Conservation (phyloP, 2,888 invertebrate genomes). For the Xanthia togata region DNA sequence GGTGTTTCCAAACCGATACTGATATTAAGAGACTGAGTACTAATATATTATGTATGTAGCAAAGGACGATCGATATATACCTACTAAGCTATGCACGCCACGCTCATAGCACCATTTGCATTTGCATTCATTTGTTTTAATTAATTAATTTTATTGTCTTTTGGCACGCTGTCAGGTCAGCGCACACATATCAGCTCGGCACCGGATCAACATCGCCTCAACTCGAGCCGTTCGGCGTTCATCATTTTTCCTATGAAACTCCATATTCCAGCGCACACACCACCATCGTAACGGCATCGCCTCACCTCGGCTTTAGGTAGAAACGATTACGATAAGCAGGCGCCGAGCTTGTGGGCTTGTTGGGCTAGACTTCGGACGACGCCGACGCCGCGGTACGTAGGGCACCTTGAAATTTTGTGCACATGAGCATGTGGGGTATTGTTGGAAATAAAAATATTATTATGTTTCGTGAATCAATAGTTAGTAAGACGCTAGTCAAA, state of each 20-base stretch:
- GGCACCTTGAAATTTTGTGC: no score
- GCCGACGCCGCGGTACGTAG: no score
- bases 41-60: neutral
- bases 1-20: neutral
- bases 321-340: neutral
- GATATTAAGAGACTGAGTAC: neutral
- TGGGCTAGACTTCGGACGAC: neutral
- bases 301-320: neutral
- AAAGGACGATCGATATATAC: neutral
- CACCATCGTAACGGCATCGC: no score
- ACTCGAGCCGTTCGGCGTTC: neutral
- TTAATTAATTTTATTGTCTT: neutral
- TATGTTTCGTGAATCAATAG: no score
- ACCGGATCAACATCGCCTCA: neutral
- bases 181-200: neutral
- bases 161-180: neutral
- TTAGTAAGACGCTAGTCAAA: no score
- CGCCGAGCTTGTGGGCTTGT: neutral
- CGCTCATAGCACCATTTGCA: neutral
- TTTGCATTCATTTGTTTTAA: neutral
- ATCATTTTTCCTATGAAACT: neutral
- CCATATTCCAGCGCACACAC: neutral
- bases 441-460: no score
- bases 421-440: no score
- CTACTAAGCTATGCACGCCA: neutral